Percentiles rank a stretch among this genome's conserved stretches.
Conservation (phyloP, 2,113 vertebrate species). For the Phasianus colchicus region DNA sequence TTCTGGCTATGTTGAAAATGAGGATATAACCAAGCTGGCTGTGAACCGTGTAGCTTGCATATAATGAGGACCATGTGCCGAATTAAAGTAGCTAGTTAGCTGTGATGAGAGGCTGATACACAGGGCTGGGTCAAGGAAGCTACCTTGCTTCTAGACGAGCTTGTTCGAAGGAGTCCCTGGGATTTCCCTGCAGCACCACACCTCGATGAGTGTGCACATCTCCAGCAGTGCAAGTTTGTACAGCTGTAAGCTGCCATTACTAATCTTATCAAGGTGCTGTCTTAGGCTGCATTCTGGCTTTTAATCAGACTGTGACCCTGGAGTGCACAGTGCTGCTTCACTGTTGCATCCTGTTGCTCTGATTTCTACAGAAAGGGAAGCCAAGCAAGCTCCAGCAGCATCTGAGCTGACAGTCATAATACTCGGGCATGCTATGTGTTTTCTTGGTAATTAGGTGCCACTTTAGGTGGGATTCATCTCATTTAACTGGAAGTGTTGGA, state of each 20-base stretch:
- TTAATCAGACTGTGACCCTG: not conserved
- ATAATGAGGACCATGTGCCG: not conserved
- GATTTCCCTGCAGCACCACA: not conserved
- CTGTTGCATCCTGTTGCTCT: not conserved
- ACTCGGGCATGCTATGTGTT: not conserved
- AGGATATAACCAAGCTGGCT: slow-evolving; percentile 1
- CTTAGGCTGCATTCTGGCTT: not conserved
- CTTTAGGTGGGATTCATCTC: not conserved
- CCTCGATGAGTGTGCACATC: not conserved
- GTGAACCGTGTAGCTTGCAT: not conserved
- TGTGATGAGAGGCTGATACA: not conserved
- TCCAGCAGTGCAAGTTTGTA: not conserved
- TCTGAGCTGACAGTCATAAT: not conserved
- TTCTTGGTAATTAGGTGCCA: not conserved
- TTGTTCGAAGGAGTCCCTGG: not conserved
- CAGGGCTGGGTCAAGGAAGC: not conserved
- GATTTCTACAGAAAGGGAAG: not conserved
- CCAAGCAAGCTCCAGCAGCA: not conserved
- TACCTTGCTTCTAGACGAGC: not conserved
- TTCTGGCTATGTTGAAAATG: not conserved
- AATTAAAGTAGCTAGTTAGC: slow-evolving; percentile 22
- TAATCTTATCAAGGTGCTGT: not conserved
- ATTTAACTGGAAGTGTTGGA: not conserved
- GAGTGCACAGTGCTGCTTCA: not conserved
- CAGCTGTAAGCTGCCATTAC: not conserved